Evolutionary conservation across 2,888 invertebrate genomes (phyloP), one percentile per base, ranked within the genome.

Genomic region (Bombylius discolor): DNA sequence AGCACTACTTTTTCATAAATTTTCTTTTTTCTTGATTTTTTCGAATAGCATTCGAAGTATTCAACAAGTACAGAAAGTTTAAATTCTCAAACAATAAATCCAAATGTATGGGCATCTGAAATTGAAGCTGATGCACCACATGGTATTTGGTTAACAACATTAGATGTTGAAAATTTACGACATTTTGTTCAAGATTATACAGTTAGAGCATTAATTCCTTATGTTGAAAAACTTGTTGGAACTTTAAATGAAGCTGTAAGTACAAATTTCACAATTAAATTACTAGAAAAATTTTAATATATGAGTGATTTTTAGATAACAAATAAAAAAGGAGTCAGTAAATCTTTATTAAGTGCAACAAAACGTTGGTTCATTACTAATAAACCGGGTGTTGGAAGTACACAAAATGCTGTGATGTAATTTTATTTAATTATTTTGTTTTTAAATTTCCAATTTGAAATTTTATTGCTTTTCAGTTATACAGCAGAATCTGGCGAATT

Each of bases 331-430:
- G 94, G 95, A 7, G 87, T 97, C 5, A 92, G 95, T 68, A 83
- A 93, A 68, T 94, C 95, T 0, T 76, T 98, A 60, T 81, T 98
- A 60, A 94, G 90, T 69, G 96, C 94, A 23, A 95, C 97, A 3
- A 95, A 94, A 75, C 81, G 96, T 64, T 94, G 94, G 89, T 96
- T 97, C 75, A 90, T 89, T 23, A 88, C 91, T 9, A 90, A 84
- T 64, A 94, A 93, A 73, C 87, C 89, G 4, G 89, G 89, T 9
- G 80, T 81, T 14, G 81, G 85, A 51, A 69, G 69, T 57, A 81
- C 84, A 48, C 80, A 81, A 64, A 89, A 85, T 70, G 85, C 88
- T 64, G 87, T 93, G 50, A 88, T 92, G 91, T 92, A 79, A 77
- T 85, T 36, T 14, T 34, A 32, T 31, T 47, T n/a, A 58, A 1